Conservation (phyloP, 2,113 vertebrate species). For the Nannospalax galili region DNA sequence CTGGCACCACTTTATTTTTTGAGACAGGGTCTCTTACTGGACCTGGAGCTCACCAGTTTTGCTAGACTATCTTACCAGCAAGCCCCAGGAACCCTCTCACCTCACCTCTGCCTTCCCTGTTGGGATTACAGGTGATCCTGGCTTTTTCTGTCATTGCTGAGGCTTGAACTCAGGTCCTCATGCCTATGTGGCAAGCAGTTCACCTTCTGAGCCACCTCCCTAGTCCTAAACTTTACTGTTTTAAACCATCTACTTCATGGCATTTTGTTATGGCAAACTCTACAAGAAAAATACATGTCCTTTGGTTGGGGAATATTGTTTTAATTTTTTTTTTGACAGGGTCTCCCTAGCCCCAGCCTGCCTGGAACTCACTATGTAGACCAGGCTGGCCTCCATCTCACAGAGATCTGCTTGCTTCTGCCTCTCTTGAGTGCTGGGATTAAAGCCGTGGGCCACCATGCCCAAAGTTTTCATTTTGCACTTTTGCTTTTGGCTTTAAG, state of each 20-base stretch:
- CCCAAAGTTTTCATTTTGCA: too few relatives aligned
- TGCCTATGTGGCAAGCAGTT: neutral
- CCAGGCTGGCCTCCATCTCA: neutral
- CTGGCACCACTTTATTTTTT: too few relatives aligned
- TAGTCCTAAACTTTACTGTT: neutral
- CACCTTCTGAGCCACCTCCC: neutral
- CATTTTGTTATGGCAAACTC: too few relatives aligned
- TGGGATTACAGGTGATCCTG: too few relatives aligned
- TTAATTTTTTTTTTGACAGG: neutral
- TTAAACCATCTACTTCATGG: too few relatives aligned
- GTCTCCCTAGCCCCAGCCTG: neutral
- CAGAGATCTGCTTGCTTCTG: neutral
- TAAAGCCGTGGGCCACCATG: neutral
- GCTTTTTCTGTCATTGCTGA: too few relatives aligned
- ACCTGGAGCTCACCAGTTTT: neutral
- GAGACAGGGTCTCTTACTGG: neutral
- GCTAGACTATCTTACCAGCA: neutral
- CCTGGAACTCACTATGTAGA: neutral
- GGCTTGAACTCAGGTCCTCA: neutral
- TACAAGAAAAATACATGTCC: too few relatives aligned
- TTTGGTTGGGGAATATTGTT: neutral
- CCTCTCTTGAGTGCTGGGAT: neutral
- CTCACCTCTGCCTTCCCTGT: too few relatives aligned
- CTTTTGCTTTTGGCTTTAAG: too few relatives aligned
- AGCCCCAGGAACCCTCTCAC: neutral